Evolutionary conservation across 2,113 vertebrate genomes (phyloP).

Genomic region (Seriola aureovittata): DNA sequence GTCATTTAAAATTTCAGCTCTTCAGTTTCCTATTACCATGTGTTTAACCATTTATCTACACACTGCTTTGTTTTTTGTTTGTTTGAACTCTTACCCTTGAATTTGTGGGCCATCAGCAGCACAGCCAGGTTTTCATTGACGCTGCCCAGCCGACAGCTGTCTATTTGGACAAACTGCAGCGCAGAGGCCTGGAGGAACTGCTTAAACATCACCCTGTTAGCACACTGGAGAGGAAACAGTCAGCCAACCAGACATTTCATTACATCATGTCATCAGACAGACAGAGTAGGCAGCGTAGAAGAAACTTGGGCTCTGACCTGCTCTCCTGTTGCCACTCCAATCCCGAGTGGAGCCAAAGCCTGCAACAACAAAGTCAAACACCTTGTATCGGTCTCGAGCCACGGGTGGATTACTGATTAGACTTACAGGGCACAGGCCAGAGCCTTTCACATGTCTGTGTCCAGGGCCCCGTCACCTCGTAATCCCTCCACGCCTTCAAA

Average conservation of each 20-base stretch:
- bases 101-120: constrained; percentile 89
- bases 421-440: neutral
- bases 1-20: no score
- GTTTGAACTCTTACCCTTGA: constrained; percentile 77
- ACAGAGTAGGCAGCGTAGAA: neutral
- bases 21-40: no score
- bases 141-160: constrained; percentile 91
- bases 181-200: constrained; percentile 88
- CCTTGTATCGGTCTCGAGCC: neutral
- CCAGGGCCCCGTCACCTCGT: neutral
- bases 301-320: constrained; percentile 76
- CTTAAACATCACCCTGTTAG: constrained; percentile 91
- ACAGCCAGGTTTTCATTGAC: constrained; percentile 91
- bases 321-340: constrained; percentile 86
- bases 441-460: neutral
- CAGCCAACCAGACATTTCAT: no score
- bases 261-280: neutral
- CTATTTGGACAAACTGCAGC: constrained; percentile 90
- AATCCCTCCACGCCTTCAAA: neutral
- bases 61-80: no score
- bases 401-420: neutral
- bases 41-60: no score
- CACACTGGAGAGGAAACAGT: constrained; percentile 73
- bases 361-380: constrained; percentile 59
- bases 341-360: constrained; percentile 85